These are phyloP conservation scores for Azemiops feae DNA, from an alignment of 2,113 vertebrate species.

Conservation along the genomic window DNA sequence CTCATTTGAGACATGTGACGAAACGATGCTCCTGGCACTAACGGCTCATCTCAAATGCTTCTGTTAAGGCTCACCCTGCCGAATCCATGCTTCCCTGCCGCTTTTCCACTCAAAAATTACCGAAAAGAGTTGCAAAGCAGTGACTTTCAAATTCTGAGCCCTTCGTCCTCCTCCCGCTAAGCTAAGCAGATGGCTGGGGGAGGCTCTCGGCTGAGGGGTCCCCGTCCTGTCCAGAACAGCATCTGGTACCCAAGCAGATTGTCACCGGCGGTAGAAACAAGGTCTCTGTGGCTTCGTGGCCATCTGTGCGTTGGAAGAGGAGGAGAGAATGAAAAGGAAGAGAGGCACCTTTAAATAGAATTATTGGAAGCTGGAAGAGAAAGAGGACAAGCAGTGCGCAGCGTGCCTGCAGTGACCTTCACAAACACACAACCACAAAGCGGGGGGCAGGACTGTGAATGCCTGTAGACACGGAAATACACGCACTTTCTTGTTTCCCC, in stretches of 20 bases:
- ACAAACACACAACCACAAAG: neutral
- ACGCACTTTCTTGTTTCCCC: neutral
- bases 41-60: neutral
- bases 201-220: neutral
- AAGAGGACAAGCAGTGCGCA: neutral
- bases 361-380: neutral
- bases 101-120: too few relatives aligned
- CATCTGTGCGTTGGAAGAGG: neutral
- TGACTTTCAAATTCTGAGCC: neutral
- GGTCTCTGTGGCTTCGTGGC: neutral
- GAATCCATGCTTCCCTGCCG: neutral
- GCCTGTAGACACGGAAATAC: neutral
- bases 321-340: neutral
- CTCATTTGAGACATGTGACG: neutral
- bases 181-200: neutral
- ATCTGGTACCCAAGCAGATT: neutral
- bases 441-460: neutral
- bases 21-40: neutral
- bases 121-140: neutral
- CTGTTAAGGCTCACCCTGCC: neutral
- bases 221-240: neutral
- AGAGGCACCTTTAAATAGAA: conserved; percentile 17
- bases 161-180: neutral
- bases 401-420: conserved; percentile 16
- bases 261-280: neutral